Evolutionary conservation across 2,113 vertebrate species (phyloP), one percentile per base, ranked within the genome.

Genomic region (Zosterops lateralis): DNA sequence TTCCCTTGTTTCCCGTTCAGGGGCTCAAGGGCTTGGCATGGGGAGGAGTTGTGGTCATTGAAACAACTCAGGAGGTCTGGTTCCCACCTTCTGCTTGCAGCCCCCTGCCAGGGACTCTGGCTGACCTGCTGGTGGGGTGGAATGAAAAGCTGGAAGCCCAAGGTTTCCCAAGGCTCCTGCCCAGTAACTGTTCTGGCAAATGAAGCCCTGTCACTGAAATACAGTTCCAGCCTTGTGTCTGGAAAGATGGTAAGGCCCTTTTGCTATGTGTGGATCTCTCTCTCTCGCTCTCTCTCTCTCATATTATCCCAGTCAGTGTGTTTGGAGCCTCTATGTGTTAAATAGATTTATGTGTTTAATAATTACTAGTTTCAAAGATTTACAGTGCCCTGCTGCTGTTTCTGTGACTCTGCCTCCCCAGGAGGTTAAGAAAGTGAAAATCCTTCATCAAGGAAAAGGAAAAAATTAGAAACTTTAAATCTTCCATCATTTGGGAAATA

Each of bases 311-410:
- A 93, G 45, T 89, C 91, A 92, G 78, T 1, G 1, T 92, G 67
- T 95, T 92, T 85, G 62, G 58, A 81, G 17, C 54, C 56, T 92
- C 21, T 76, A 65, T 70, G 67, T 47, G 74, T 92, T 93, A 92
- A 91, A 89, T 54, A 89, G 94, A 96, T 95, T 93, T 95, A 96
- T 96, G 81, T 91, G 54, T 74, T 96, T 96, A 95, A 96, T 96
- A 96, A 93, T 96, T 92, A 95, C 61, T 92, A 83, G 74, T 96
- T 96, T 96, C 67, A 82, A 94, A 91, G 89, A 95, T 93, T 95
- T 95, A 92, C 58, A 80, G 64, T 73, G 71, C 42, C 64, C 42
- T 89, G 74, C 81, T 95, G 81, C 89, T 87, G 54, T 65, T 93
- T 79, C 81, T 85, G 58, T 51, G 58, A 79, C 62, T 90, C 48